Conservation (phyloP, 2,797 vertebrate genomes). For the Halcyon leucocephala region DNA sequence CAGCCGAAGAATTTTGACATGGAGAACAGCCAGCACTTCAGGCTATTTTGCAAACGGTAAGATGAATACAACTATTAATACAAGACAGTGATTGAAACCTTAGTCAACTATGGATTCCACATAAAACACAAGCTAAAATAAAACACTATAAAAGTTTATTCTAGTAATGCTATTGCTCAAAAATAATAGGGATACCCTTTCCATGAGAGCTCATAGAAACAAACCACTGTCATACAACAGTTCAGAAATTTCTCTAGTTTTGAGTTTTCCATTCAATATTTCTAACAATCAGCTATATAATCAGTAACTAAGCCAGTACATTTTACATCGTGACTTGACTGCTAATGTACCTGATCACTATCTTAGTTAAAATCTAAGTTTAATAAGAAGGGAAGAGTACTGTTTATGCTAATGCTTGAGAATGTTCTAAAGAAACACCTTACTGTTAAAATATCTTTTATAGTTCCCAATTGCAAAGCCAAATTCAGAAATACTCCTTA, state of each 20-base stretch:
- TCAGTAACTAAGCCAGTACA: constrained; percentile 27
- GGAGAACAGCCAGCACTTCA: background rate
- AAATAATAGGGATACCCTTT: background rate
- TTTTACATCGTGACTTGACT: constrained; percentile 66
- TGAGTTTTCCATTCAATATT: background rate
- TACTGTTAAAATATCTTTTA: background rate
- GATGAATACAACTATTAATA: background rate
- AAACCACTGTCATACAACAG: background rate
- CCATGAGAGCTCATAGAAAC: background rate
- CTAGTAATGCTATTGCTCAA: background rate
- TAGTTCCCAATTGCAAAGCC: background rate
- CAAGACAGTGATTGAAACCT: background rate
- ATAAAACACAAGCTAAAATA: background rate
- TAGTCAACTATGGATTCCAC: background rate
- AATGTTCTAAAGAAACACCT: background rate
- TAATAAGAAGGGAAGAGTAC: background rate
- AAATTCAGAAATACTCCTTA: background rate
- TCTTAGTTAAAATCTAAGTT: constrained; percentile 35
- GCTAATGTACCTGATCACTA: constrained; percentile 51
- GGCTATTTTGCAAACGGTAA: background rate
- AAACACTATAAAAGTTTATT: background rate
- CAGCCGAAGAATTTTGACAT: background rate
- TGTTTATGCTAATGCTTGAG: background rate
- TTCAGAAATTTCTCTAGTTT: background rate
- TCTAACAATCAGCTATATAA: constrained; percentile 12